A percentile compares a stretch with the other conserved stretches of the same genome.
Evolutionary conservation across 2,888 invertebrate species (phyloP).

Genomic region (Drosophila glabriapex): DNA sequence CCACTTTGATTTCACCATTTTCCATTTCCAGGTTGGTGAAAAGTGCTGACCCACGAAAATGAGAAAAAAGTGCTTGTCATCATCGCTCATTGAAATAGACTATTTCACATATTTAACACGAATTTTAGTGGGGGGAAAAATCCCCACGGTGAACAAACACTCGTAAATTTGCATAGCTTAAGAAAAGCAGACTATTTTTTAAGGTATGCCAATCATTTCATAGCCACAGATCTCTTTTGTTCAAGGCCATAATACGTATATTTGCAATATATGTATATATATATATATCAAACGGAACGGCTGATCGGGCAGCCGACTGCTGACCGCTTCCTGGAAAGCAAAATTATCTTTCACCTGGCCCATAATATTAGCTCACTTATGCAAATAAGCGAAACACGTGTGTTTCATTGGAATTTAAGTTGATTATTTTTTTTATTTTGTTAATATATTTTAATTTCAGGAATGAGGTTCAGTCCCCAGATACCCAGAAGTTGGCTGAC

Average conservation of each 20-base stretch:
- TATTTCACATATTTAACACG: constrained; percentile 37
- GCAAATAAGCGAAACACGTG: constrained; percentile 39
- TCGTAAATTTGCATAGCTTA: constrained; percentile 43
- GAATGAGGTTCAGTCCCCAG: constrained; percentile 20
- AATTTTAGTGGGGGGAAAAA: constrained; percentile 50
- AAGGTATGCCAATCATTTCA: constrained; percentile 38
- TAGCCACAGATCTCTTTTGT: constrained; percentile 43
- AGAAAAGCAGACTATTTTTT: constrained; percentile 4
- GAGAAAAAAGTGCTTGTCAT: constrained; percentile 56
- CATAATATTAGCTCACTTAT: constrained; percentile 41
- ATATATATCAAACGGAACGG: constrained; percentile 25
- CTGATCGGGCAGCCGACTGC: constrained; percentile 17
- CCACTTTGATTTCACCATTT: constrained; percentile 46
- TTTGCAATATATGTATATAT: constrained; percentile 5
- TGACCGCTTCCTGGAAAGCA: constrained; percentile 61
- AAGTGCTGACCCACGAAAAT: neutral
- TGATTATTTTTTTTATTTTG: constrained; percentile 33
- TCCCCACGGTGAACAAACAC: constrained; percentile 38
- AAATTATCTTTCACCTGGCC: constrained; percentile 45
- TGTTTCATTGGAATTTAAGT: constrained; percentile 57
- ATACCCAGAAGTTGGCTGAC: constrained; percentile 38
- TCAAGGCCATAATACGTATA: constrained; percentile 52
- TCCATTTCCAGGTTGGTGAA: constrained; percentile 2
- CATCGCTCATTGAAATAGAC: constrained; percentile 52
- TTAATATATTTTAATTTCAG: constrained; percentile 13